These are phyloP conservation scores for Aldrovandia affinis DNA, from an alignment of 2,797 vertebrate species.

Conservation along the genomic window DNA sequence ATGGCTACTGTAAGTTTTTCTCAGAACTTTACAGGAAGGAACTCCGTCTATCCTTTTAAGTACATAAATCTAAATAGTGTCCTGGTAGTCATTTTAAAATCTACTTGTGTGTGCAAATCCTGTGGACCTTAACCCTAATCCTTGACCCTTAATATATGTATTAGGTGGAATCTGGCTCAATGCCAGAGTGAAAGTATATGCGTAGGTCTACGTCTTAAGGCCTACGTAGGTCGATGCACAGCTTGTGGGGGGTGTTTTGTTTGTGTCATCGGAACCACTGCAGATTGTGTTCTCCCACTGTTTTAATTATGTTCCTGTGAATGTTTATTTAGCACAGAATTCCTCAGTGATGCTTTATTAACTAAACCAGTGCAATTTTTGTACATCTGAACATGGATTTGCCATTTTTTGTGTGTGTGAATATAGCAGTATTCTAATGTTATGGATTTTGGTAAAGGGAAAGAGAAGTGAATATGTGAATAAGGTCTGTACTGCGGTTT, in stretches of 20 bases:
- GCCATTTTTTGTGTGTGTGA: neutral
- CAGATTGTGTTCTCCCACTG: neutral
- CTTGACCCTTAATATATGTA: neutral
- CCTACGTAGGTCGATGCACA: neutral
- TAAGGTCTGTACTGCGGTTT: neutral
- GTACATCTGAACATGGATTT: no score
- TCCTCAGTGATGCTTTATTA: neutral
- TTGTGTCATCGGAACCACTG: neutral
- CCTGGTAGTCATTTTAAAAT: constrained; percentile 20
- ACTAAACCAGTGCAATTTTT: no score
- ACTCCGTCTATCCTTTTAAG: neutral
- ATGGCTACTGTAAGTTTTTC: neutral
- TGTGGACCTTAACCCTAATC: constrained; percentile 24
- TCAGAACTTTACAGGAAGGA: neutral
- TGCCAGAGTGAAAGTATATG: neutral
- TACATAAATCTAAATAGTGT: constrained; percentile 6
- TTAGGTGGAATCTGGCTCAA: constrained; percentile 2
- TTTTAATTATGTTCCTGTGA: neutral
- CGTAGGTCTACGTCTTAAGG: neutral
- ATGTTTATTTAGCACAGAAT: neutral
- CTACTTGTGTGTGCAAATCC: constrained; percentile 15
- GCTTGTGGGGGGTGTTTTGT: neutral
- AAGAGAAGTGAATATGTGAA: neutral
- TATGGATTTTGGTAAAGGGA: neutral
- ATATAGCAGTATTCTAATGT: neutral